Evolutionary conservation across 2,797 vertebrate genomes (phyloP), one percentile per base, ranked within the genome.

Genomic region (Lacerta bilineata): DNA sequence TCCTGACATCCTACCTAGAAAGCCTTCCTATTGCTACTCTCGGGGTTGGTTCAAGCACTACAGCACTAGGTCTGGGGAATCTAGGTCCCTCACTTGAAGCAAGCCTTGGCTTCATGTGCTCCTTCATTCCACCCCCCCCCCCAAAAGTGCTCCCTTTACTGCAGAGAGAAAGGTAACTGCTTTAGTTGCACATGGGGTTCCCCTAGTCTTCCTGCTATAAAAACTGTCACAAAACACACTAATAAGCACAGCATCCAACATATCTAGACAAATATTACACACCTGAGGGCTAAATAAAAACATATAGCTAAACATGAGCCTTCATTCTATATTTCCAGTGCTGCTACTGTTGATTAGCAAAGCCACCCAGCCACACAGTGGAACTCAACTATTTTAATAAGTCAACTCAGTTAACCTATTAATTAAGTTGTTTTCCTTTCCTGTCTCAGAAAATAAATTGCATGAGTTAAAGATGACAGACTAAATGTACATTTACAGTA

Each of bases 341-440:
- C 41, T 39, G 41, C 39, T 64, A n/a, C n/a, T 66, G 78, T 39
- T 55, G 69, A 80, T 81, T 80, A 74, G 83, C 55, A 75, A 80
- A 85, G 33, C 66, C 50, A 61, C 29, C 71, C n/a, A 29, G 33
- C 41, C 43, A n/a, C 39, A n/a, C 43, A 80, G 71, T 75, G 59
- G 41, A 50, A n/a, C 55, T 75, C 50, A 64, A 27, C 29, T 36
- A 4, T 75, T 89, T 80, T 36, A 80, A 72, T 89, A 81, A 23
- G 10, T 59, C 59, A 89, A 36, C 59, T 5, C 79, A 75, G 72
- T 81, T 87, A 87, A 87, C 69, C 77, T 36, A n/a, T 72, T 88
- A 88, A 89, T 89, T 85, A 85, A 89, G 39, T 80, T 80, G 50
- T 50, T 89, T 89, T 85, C 76, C 23, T 64, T 72, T 29, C 75